A percentile compares a stretch with the other conserved stretches of the same genome.
phyloP scores from a whole-genome alignment of 2,888 invertebrate species.

The Noctua comes region DNA sequence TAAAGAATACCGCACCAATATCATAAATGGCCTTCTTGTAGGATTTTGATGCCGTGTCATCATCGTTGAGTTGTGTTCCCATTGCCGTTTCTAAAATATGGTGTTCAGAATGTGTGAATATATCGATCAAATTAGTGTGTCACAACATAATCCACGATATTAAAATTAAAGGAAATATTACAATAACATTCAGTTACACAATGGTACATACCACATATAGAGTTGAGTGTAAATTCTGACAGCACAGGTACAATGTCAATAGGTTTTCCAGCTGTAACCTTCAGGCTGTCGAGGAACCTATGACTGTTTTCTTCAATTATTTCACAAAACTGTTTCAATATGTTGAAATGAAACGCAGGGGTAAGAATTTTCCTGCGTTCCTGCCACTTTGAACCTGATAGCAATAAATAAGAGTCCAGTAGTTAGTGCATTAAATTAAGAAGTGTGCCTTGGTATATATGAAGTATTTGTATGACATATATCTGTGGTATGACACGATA shows the following conservation, averaged over 20 bases:
- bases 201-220: slow-evolving; percentile 91
- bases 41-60: slow-evolving; percentile 80
- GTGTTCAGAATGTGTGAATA: neutral
- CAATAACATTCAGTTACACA: neutral
- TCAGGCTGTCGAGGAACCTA: slow-evolving; percentile 78
- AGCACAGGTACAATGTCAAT: slow-evolving; percentile 90
- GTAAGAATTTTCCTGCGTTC: slow-evolving; percentile 91
- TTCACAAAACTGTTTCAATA: slow-evolving; percentile 85
- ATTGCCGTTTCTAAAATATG: slow-evolving; percentile 91
- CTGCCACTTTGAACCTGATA: slow-evolving; percentile 90
- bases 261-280: slow-evolving; percentile 69
- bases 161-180: neutral
- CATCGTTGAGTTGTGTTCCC: slow-evolving; percentile 91
- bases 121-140: neutral
- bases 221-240: slow-evolving; percentile 90
- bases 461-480: too few species aligned
- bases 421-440: neutral
- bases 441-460: neutral
- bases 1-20: slow-evolving; percentile 77
- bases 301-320: slow-evolving; percentile 86
- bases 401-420: neutral
- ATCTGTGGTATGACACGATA: neutral
- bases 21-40: slow-evolving; percentile 90
- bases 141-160: neutral
- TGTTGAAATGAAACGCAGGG: slow-evolving; percentile 92